Conservation (phyloP, 2,888 invertebrate genomes). For the Incurvaria masculella region DNA sequence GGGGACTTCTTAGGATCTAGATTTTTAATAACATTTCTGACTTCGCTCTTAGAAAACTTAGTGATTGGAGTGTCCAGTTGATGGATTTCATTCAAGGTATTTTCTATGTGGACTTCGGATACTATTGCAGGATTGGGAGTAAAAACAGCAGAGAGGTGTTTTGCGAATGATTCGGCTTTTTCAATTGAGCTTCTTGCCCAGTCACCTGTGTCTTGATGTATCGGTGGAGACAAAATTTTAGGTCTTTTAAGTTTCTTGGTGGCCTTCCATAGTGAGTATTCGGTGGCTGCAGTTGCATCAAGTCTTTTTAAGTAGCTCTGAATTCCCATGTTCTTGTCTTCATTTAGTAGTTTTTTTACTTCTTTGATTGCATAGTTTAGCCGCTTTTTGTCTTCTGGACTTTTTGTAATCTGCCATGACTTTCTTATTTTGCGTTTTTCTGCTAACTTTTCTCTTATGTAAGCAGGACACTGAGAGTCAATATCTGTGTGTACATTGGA, state of each 20-base stretch:
- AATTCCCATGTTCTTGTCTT: neutral
- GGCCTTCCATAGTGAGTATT: neutral
- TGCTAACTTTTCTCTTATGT: neutral
- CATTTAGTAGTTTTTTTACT: neutral
- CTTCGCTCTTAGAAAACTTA: slow-evolving; percentile 1
- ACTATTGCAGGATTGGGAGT: neutral
- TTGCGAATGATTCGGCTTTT: no score
- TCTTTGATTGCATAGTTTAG: neutral
- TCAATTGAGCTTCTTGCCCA: neutral
- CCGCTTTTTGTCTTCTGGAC: neutral
- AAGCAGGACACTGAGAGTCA: neutral
- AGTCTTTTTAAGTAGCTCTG: neutral
- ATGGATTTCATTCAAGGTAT: neutral
- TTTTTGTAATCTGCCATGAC: neutral
- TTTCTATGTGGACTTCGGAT: neutral
- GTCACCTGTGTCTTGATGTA: neutral
- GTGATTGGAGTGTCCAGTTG: no score
- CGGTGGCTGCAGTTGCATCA: neutral
- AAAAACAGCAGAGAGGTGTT: no score
- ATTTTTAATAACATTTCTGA: neutral
- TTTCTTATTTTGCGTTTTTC: neutral
- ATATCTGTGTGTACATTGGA: neutral
- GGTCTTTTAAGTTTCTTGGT: neutral
- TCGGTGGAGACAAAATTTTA: neutral
- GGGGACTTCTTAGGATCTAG: slow-evolving; percentile 14